These are phyloP conservation scores for Pseudoatta argentina DNA, from an alignment of 1,140 invertebrate species.

Conservation along the genomic window DNA sequence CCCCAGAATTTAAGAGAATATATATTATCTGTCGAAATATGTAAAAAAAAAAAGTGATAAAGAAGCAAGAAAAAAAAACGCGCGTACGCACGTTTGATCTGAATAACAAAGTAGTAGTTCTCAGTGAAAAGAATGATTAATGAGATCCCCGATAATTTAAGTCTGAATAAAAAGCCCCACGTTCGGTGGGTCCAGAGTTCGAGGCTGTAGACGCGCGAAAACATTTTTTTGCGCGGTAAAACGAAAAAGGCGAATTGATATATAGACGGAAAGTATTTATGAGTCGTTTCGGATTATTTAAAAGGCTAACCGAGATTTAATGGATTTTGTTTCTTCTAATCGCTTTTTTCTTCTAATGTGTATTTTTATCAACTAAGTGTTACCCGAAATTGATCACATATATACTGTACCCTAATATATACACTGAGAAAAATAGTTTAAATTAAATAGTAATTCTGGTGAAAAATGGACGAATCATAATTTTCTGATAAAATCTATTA, in stretches of 20 bases:
- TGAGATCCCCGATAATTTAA: slow-evolving; percentile 8
- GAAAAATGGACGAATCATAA: too few species aligned
- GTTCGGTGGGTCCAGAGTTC: slow-evolving; percentile 23
- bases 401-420: too few species aligned
- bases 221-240: slow-evolving; percentile 27
- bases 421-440: too few species aligned
- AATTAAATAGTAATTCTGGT: too few species aligned
- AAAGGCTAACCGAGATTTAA: background rate
- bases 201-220: background rate
- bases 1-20: background rate
- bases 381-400: too few species aligned
- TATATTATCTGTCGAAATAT: background rate
- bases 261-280: background rate
- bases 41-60: background rate
- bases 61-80: background rate
- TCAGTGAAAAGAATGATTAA: slow-evolving; percentile 20
- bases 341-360: background rate
- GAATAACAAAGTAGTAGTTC: slow-evolving; percentile 30
- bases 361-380: too few species aligned
- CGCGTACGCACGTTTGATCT: background rate
- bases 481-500: too few species aligned
- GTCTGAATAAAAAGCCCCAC: background rate
- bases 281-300: background rate
- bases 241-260: background rate
- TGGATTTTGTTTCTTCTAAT: background rate